phyloP scores from a whole-genome alignment of 2,797 vertebrate genomes.

The Zenarchopterus dispar region DNA sequence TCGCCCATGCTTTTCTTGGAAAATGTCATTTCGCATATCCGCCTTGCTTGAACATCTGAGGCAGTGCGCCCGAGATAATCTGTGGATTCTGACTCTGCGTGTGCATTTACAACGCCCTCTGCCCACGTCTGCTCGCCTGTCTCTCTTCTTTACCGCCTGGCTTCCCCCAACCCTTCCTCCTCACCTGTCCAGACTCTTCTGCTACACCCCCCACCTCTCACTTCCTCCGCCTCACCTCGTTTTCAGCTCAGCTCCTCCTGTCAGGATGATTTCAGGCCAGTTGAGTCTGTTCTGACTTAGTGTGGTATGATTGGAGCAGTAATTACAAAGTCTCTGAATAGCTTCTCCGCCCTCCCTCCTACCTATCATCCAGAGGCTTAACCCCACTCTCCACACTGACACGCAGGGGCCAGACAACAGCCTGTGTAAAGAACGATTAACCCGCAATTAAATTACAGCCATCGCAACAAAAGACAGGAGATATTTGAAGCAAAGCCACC shows the following conservation, averaged over 20 bases:
- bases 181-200: constrained; percentile 18
- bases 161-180: constrained; percentile 8
- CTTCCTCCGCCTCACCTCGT: constrained; percentile 31
- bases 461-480: constrained; percentile 65
- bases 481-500: constrained; percentile 68
- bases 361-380: constrained; percentile 69
- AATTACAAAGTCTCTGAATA: constrained; percentile 72
- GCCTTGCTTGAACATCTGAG: constrained; percentile 52
- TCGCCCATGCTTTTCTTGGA: constrained; percentile 34
- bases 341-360: constrained; percentile 58
- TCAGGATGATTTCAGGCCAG: constrained; percentile 73
- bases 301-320: constrained; percentile 54
- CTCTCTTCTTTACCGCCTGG: constrained; percentile 8
- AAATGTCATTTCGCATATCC: constrained; percentile 63
- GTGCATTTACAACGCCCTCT: constrained; percentile 40
- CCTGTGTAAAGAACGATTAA: constrained; percentile 65
- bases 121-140: constrained; percentile 4
- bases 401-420: constrained; percentile 55
- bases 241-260: constrained; percentile 42
- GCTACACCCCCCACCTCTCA: constrained; percentile 2
- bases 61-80: constrained; percentile 56
- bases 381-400: constrained; percentile 56
- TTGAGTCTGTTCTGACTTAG: constrained; percentile 62
- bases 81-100: constrained; percentile 49
- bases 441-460: constrained; percentile 75